Percentiles rank a stretch among this genome's conserved stretches.
These are phyloP conservation scores for Chymomyza procnemis DNA, from an alignment of 2,888 invertebrate genomes.

Conservation along the genomic window DNA sequence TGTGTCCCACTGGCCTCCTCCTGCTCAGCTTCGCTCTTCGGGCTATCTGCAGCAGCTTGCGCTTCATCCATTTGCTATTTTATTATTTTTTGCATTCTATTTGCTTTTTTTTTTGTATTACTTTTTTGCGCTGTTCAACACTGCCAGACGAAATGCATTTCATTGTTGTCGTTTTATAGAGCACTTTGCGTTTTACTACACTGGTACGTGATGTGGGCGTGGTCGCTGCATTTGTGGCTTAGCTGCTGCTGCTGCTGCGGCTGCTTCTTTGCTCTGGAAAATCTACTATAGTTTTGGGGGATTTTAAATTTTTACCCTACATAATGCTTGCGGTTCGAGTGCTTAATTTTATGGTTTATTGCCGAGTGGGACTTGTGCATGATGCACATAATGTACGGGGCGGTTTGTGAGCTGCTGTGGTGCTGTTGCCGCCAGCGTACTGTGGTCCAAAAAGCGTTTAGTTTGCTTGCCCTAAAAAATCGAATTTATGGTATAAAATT, in stretches of 20 bases:
- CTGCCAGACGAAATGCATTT: conserved; percentile 49
- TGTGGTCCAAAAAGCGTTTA: too few species aligned
- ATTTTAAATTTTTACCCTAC: background rate
- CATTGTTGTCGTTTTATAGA: conserved; percentile 49
- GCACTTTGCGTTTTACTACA: conserved; percentile 10
- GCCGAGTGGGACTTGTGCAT: conserved; percentile 9
- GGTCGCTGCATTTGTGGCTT: background rate
- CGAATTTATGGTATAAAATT: too few species aligned
- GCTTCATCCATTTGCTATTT: conserved; percentile 66
- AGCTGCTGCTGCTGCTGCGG: conserved; percentile 9
- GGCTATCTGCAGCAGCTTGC: conserved; percentile 50
- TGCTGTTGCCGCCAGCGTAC: background rate
- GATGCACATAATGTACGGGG: background rate
- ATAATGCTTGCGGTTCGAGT: conserved; percentile 42
- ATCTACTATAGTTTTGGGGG: background rate
- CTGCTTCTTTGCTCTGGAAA: conserved; percentile 17
- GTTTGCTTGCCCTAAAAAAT: too few species aligned
- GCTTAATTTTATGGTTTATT: conserved; percentile 61
- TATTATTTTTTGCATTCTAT: conserved; percentile 55
- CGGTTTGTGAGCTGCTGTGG: background rate
- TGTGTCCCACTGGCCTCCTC: background rate
- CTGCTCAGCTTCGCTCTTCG: conserved; percentile 4
- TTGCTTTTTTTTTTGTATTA: conserved; percentile 13
- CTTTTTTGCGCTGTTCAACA: conserved; percentile 9
- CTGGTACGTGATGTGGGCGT: conserved; percentile 29